Base-by-base conservation (phyloP, 1,140 invertebrate genomes). In the Gryon sp. region DNA sequence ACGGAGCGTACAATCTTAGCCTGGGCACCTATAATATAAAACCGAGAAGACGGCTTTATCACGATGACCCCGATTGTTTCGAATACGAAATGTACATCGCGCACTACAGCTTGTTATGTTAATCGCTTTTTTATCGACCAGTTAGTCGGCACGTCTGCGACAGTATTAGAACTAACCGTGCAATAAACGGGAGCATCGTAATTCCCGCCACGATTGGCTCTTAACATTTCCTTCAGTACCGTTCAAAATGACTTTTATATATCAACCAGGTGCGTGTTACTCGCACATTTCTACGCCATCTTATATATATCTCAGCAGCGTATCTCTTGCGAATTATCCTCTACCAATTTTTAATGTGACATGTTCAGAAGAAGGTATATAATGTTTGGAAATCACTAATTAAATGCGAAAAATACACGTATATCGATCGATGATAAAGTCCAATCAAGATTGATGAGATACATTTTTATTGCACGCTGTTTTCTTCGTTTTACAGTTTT, bases 41-140 rank as follows among this genome's bases (percentile, higher is more conserved):
- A 52, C 36, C 48, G n/a, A 57, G 72, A 60, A 50, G 53, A 53
- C 45, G 41, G 70, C 53, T 72, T 83, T 83, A 84, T 83, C 79
- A 45, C 72, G 80, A 83, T 83, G 81, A 48, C 81, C 82, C 30
- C 81, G 76, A 83, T 84, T 78, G 72, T 80, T 68, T 55, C 55
- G 65, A 65, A 66, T 70, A 50, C 38, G 46, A 68, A 77, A 77
- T 80, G 65, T 78, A 45, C 79, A 66, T 75, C 60, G 69, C 73
- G 80, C 48, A 69, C 65, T 68, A 30, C 55, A 20, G 75, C 82
- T 81, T 79, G 81, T 84, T 83, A 84, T 80, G 82, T 83, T 83
- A 83, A 84, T 84, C 79, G 80, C 55, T 78, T 78, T 78, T 78
- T 75, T 78, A 84, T 83, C 78, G 82, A 79, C 36, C 80, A 48